phyloP scores from a whole-genome alignment of 2,888 invertebrate genomes.

The Hydrotaea cyrtoneurina region DNA sequence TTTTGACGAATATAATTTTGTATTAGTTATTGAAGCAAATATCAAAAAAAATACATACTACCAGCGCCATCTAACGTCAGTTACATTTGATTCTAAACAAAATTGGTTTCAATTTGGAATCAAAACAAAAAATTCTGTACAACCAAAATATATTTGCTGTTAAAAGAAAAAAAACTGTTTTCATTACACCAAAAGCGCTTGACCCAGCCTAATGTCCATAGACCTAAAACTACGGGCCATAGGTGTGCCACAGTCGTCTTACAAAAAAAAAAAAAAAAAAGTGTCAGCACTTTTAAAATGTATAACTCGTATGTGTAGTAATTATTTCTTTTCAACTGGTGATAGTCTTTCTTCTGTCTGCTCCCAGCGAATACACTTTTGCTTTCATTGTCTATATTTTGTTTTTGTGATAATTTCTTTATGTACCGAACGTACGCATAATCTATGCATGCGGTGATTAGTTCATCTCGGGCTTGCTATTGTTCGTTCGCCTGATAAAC shows the following conservation, averaged over 20 bases:
- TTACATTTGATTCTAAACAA: too few relatives aligned
- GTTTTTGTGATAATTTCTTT: slow-evolving; percentile 2
- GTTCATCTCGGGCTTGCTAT: neutral
- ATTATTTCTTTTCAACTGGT: neutral
- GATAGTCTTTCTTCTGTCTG: neutral
- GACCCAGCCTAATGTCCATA: too few relatives aligned
- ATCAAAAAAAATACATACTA: too few relatives aligned
- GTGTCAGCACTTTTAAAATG: neutral
- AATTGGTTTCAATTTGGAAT: too few relatives aligned
- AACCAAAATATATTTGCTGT: too few relatives aligned
- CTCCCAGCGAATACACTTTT: neutral
- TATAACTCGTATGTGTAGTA: neutral
- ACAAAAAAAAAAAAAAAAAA: neutral
- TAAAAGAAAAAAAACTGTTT: too few relatives aligned
- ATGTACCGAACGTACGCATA: slow-evolving; percentile 22
- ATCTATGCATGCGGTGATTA: slow-evolving; percentile 3
- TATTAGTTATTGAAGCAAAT: too few relatives aligned
- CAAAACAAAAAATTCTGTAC: too few relatives aligned
- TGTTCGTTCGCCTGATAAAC: slow-evolving; percentile 16
- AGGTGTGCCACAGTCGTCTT: neutral
- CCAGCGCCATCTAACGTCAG: too few relatives aligned
- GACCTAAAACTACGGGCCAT: neutral
- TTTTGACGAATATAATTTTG: too few relatives aligned
- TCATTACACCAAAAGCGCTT: too few relatives aligned
- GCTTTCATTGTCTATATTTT: neutral